These are phyloP conservation scores for Drosophila mimica DNA, from an alignment of 2,888 invertebrate species.

Conservation along the genomic window DNA sequence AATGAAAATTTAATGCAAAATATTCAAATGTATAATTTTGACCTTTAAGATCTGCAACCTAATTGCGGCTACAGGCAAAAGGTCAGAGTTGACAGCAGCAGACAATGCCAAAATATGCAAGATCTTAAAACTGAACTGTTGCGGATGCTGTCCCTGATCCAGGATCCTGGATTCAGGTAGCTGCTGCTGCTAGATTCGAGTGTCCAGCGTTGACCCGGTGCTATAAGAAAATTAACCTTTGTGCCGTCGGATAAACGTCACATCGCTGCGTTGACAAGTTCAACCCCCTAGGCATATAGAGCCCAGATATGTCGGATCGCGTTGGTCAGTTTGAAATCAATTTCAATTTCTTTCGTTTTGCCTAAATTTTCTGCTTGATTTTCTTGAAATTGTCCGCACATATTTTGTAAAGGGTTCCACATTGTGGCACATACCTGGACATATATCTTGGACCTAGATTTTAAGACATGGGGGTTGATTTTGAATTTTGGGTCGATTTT, in stretches of 20 bases:
- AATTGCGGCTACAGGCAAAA: slow-evolving; percentile 73
- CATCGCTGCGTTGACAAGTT: slow-evolving; percentile 57
- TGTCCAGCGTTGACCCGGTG: slow-evolving; percentile 67
- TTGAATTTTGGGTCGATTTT: slow-evolving; percentile 58
- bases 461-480: slow-evolving; percentile 57
- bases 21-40: slow-evolving; percentile 70
- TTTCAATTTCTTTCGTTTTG: slow-evolving; percentile 44
- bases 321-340: slow-evolving; percentile 48
- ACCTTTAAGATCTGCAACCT: slow-evolving; percentile 65
- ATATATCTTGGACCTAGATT: slow-evolving; percentile 6
- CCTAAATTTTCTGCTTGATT: slow-evolving; percentile 76
- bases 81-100: slow-evolving; percentile 68
- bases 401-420: slow-evolving; percentile 60
- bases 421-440: slow-evolving; percentile 28
- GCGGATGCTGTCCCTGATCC: slow-evolving; percentile 28
- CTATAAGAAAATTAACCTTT: slow-evolving; percentile 76
- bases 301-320: not conserved
- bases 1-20: slow-evolving; percentile 50
- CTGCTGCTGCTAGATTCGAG: slow-evolving; percentile 33
- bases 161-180: slow-evolving; percentile 48
- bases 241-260: slow-evolving; percentile 25
- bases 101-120: slow-evolving; percentile 30
- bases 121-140: slow-evolving; percentile 17
- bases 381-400: slow-evolving; percentile 62
- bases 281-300: slow-evolving; percentile 52